These are phyloP conservation scores for Phaenicophaeus curvirostris DNA, from an alignment of 2,797 vertebrate genomes.

Conservation along the genomic window DNA sequence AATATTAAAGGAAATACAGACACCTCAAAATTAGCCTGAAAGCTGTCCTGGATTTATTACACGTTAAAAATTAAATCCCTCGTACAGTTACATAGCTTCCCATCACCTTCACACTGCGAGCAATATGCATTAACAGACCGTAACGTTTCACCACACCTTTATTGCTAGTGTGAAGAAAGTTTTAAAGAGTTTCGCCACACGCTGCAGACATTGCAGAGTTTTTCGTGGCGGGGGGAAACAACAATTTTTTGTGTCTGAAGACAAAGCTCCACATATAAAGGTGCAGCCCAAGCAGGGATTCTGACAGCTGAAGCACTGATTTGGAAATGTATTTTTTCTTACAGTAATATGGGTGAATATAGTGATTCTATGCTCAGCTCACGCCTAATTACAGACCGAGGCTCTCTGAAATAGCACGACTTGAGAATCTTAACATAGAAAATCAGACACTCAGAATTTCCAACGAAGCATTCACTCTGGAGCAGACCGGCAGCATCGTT, in stretches of 20 bases:
- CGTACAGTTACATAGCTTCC: background rate
- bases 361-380: background rate
- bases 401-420: constrained; percentile 1
- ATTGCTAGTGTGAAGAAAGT: background rate
- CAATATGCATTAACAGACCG: background rate
- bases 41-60: constrained; percentile 7
- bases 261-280: background rate
- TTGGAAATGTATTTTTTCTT: background rate
- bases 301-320: background rate
- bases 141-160: background rate
- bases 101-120: background rate
- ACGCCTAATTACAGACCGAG: background rate
- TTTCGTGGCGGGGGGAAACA: background rate
- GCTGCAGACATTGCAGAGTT: background rate
- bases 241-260: background rate
- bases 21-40: background rate
- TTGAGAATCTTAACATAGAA: background rate
- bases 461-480: background rate
- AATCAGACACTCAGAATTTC: constrained; percentile 6
- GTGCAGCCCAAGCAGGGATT: background rate
- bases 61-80: constrained; percentile 8
- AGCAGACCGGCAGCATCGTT: background rate
- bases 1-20: background rate
- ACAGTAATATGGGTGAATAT: background rate
- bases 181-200: background rate